These are phyloP conservation scores for Clarias platycephalus DNA, from an alignment of 2,797 vertebrate species.

Conservation along the genomic window DNA sequence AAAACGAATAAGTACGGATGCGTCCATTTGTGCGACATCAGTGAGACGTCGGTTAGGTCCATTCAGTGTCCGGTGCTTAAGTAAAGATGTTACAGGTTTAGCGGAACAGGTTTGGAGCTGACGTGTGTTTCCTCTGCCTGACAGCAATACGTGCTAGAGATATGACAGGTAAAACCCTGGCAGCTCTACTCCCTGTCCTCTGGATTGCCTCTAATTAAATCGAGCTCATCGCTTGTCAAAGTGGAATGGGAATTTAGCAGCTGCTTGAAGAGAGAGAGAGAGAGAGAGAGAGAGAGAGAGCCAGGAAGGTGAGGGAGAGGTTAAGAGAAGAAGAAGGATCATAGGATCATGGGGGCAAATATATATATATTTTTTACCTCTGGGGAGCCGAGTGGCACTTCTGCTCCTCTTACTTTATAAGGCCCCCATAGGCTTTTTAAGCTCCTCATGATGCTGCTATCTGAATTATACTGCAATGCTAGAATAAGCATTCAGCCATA, in stretches of 20 bases:
- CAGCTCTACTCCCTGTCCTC: constrained; percentile 48
- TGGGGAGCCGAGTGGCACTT: constrained; percentile 28
- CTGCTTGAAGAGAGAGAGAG: constrained; percentile 29
- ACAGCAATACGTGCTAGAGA: constrained; percentile 22
- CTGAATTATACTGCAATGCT: constrained; percentile 26
- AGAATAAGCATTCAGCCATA: constrained; percentile 31
- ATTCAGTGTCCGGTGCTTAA: constrained; percentile 41
- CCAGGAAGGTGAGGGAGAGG: constrained; percentile 5
- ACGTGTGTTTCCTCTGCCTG: constrained; percentile 30
- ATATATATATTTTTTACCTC: constrained; percentile 14
- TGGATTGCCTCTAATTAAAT: constrained; percentile 55
- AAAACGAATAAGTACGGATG: no score
- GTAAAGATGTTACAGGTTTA: constrained; percentile 40
- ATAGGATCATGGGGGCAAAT: constrained; percentile 12
- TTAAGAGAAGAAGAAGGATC: constrained; percentile 16
- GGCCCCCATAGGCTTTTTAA: constrained; percentile 16
- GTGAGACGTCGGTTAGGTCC: constrained; percentile 20
- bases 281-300: no score
- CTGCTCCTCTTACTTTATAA: constrained; percentile 26
- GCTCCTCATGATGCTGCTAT: constrained; percentile 27
- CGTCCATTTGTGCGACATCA: neutral
- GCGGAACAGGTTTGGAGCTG: constrained; percentile 32
- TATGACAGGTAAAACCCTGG: constrained; percentile 50
- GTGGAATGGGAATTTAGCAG: constrained; percentile 48
- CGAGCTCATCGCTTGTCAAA: constrained; percentile 50